Evolutionary conservation across 2,888 invertebrate genomes (phyloP).

Genomic region (Zonitis immaculata): DNA sequence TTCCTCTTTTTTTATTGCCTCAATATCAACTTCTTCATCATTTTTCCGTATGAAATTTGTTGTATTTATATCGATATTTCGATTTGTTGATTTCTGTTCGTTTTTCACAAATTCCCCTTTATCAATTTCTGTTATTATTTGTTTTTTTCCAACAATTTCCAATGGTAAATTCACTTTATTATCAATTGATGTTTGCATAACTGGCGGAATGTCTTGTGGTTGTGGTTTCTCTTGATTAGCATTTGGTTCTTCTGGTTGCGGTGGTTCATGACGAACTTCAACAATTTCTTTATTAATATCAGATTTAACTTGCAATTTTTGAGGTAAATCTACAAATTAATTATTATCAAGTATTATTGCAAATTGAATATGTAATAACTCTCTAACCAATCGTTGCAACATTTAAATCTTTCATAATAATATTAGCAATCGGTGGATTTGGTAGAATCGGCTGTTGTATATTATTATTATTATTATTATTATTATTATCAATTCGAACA

Average conservation of each 20-base stretch:
- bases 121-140: not conserved
- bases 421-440: not conserved
- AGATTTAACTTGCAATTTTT: conserved; percentile 17
- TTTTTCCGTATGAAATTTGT: conserved; percentile 22
- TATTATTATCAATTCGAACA: not conserved
- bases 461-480: too few relatives aligned
- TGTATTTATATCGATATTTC: conserved; percentile 6
- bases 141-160: not conserved
- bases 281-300: conserved; percentile 38
- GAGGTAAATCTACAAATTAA: not conserved
- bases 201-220: conserved; percentile 8
- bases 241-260: conserved; percentile 43
- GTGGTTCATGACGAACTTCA: conserved; percentile 44
- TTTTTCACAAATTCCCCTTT: conserved; percentile 1
- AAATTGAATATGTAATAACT: too few relatives aligned
- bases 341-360: too few relatives aligned
- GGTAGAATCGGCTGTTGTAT: not conserved
- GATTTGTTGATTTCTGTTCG: not conserved
- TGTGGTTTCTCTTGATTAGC: conserved; percentile 21
- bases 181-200: not conserved
- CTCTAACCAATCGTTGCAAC: not conserved
- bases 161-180: too few relatives aligned
- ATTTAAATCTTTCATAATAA: not conserved
- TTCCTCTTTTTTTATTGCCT: conserved; percentile 48
- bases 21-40: conserved; percentile 50